Conservation (phyloP, 1,140 invertebrate genomes). For the Heliconius eleuchia region DNA sequence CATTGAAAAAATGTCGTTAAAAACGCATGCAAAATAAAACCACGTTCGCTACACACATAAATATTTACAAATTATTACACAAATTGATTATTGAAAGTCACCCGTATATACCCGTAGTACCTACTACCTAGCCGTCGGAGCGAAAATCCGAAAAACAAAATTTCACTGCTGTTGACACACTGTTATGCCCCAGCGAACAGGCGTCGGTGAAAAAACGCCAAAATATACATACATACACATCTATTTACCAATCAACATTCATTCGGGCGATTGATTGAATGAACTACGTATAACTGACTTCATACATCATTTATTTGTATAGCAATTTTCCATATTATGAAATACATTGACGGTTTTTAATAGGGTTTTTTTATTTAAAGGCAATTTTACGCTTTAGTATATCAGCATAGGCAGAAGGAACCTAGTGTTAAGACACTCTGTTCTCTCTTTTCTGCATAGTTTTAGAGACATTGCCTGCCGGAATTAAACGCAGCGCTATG, state of each 20-base stretch:
- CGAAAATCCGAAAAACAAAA: slow-evolving; percentile 31
- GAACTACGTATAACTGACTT: slow-evolving; percentile 36
- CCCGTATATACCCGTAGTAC: background rate
- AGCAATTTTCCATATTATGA: background rate
- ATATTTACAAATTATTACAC: slow-evolving; percentile 11
- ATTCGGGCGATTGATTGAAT: slow-evolving; percentile 56
- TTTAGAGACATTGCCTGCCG: too few species aligned
- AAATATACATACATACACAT: slow-evolving; percentile 39
- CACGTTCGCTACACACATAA: background rate
- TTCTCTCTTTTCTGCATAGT: too few species aligned
- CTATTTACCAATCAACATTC: slow-evolving; percentile 60
- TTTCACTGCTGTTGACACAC: slow-evolving; percentile 48
- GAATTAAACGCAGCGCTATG: too few species aligned
- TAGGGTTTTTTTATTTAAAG: background rate
- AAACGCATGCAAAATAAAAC: background rate
- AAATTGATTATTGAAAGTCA: slow-evolving; percentile 23
- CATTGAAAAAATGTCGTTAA: background rate
- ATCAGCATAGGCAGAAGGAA: too few species aligned
- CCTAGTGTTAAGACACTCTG: too few species aligned
- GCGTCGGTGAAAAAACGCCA: slow-evolving; percentile 27
- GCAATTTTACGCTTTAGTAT: too few species aligned
- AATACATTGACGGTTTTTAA: slow-evolving; percentile 16
- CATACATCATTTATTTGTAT: slow-evolving; percentile 25
- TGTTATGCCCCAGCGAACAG: slow-evolving; percentile 43
- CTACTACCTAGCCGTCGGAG: background rate